Evolutionary conservation across 2,888 invertebrate species (phyloP).

Genomic region (Rambutsinella grinnellia): DNA sequence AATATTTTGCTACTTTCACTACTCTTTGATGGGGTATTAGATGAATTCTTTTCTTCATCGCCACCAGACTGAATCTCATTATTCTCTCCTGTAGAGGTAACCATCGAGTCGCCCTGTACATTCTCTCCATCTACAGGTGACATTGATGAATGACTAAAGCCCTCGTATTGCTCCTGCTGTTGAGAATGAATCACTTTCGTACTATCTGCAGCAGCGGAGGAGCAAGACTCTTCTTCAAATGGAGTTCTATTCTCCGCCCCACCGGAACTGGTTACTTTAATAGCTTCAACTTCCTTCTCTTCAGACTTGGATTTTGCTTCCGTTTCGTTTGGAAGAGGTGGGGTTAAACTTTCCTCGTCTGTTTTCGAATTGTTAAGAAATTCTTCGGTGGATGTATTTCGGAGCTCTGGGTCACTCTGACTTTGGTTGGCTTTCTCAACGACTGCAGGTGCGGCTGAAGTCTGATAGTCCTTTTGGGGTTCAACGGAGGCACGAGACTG

Average conservation of each 20-base stretch:
- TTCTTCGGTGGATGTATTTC: not conserved
- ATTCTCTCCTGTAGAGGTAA: constrained; percentile 35
- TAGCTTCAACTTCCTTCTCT: constrained; percentile 34
- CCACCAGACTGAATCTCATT: constrained; percentile 9
- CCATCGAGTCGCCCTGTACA: constrained; percentile 33
- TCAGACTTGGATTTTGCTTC: not conserved
- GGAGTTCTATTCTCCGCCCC: constrained; percentile 24
- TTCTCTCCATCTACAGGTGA: constrained; percentile 25
- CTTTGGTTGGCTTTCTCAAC: not conserved
- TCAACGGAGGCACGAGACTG: constrained; percentile 20
- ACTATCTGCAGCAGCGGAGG: constrained; percentile 32
- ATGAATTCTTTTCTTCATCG: constrained; percentile 27
- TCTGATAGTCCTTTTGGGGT: constrained; percentile 4
- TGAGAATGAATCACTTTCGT: constrained; percentile 35
- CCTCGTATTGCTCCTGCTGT: constrained; percentile 31
- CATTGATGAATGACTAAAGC: constrained; percentile 23
- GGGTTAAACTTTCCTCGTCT: constrained; percentile 18
- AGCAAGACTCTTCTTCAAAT: constrained; percentile 20
- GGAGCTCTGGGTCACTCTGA: constrained; percentile 10
- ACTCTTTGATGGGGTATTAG: constrained; percentile 23
- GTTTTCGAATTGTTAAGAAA: constrained; percentile 8
- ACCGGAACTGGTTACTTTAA: constrained; percentile 41
- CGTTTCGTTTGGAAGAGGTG: not conserved
- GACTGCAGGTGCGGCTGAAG: constrained; percentile 8
- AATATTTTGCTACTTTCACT: constrained; percentile 11